Evolutionary conservation across 2,113 vertebrate species (phyloP), one percentile per base, ranked within the genome.

Genomic region (Pardalotus punctatus): DNA sequence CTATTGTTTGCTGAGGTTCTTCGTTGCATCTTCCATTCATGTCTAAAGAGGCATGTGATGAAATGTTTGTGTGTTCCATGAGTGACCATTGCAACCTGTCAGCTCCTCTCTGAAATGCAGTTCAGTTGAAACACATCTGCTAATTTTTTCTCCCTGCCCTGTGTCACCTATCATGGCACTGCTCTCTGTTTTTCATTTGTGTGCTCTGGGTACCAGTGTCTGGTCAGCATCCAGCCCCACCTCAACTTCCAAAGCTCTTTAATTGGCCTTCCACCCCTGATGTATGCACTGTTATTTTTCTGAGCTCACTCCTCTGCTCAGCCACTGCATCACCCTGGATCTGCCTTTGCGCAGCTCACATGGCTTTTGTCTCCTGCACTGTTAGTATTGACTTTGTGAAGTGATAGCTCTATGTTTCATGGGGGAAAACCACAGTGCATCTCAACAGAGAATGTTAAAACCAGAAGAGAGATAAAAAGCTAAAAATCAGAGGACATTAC

Each of bases 331-430:
- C 42, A 58, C 42, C 33, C 25, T 24, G 17, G 38, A 23, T 47
- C 60, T 86, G 28, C 38, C 53, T 47, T 72, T 0, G 0, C 24
- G 28, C 14, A 27, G n/a, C 35, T 86, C 35, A 10, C 6, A 1
- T 10, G 56, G 27, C 33, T 81, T 71, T 82, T 90, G 57, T 91
- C 43, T 85, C 78, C 13, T 43, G 51, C 19, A 3, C 42, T 47
- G 18, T 51, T 65, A 35, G 21, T 28, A 12, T 65, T 50, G 65
- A 22, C 13, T 76, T 64, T 65, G 62, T 79, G 57, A 88, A 72
- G 22, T 16, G 47, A 24, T 40, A 70, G 15, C 45, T 17, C 13
- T 33, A 22, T 2, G 2, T 62, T 70, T 93, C 50, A 33, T 10
- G 5, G 21, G 51, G 22, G 6, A 33, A 29, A 65, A 45, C 14